These are phyloP conservation scores for Drosophila sordidula DNA, from an alignment of 2,888 invertebrate species.

Conservation along the genomic window DNA sequence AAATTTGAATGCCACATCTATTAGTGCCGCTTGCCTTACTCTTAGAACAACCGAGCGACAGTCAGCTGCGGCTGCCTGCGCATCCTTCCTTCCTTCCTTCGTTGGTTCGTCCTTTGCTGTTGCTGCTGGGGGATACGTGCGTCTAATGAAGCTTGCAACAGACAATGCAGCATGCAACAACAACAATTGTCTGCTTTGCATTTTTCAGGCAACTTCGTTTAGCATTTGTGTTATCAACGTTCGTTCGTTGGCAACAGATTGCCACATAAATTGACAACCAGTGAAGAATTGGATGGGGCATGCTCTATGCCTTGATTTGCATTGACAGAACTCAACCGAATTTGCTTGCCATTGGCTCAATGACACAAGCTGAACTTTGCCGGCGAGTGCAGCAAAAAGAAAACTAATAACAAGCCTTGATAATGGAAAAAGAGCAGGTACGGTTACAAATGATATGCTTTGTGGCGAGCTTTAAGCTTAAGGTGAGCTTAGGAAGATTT, in stretches of 20 bases:
- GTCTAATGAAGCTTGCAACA: conserved; percentile 67
- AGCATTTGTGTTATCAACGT: conserved; percentile 54
- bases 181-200: conserved; percentile 47
- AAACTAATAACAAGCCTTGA: background rate
- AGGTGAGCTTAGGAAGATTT: no score
- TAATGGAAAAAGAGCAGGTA: background rate
- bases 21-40: conserved; percentile 34
- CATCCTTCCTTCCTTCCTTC: conserved; percentile 1
- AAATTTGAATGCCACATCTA: conserved; percentile 62
- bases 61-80: conserved; percentile 8
- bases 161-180: conserved; percentile 43
- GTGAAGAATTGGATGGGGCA: conserved; percentile 31
- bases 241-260: conserved; percentile 53
- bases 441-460: background rate
- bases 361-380: conserved; percentile 26
- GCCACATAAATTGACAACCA: conserved; percentile 54
- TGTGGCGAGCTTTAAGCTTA: background rate
- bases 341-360: conserved; percentile 5
- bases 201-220: conserved; percentile 53
- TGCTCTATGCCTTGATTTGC: conserved; percentile 48
- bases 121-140: conserved; percentile 22
- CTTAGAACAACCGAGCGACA: conserved; percentile 11
- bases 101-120: background rate
- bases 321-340: conserved; percentile 43
- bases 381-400: background rate